Evolutionary conservation across 2,888 invertebrate species (phyloP), one percentile per base, ranked within the genome.

Genomic region (Mythimna impura): DNA sequence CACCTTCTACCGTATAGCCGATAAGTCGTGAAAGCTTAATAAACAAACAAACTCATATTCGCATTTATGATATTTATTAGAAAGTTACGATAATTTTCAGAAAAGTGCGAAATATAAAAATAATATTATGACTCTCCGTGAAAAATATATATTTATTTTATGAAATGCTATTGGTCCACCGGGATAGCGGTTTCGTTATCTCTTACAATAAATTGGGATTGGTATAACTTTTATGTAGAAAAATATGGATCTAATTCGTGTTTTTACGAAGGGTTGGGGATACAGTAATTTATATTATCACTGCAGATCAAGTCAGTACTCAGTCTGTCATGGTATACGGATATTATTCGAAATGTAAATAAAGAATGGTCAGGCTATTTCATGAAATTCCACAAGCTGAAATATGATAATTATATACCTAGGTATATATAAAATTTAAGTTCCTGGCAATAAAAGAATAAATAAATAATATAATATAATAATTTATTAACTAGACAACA

Each of bases 141-240:
- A 66, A 71, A 82, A 70, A 70, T 54, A 72, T 54, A 72, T 60
- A 67, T 71, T 81, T 60, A 67, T 71, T 81, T 82, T 72, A 67
- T 78, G 79, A 78, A 36, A 70, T 79, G 54, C 36, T 57, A 64
- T 78, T 73, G 78, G 79, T 64, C 80, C 73, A 52, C 57, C 3
- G 66, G 73, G 69, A 66, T 73, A 66, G 66, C 69, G 63, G 55
- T 69, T 80, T 69, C 69, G 60, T 82, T 82, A 82, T 80, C 73
- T 73, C 61, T 58, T 47, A 69, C 66, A 79, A 73, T 82, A 82
- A 80, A 82, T 82, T 73, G 63, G 47, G 57, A 73, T 78, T 65
- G 79, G 67, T 57, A 70, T 82, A 82, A 78, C 74, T 73, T 82
- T 82, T 78, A 73, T 78, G 69, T 58, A 58, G 70, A 62, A 65